These are phyloP conservation scores for Drosophila pandora DNA, from an alignment of 1,140 invertebrate genomes.

Conservation along the genomic window DNA sequence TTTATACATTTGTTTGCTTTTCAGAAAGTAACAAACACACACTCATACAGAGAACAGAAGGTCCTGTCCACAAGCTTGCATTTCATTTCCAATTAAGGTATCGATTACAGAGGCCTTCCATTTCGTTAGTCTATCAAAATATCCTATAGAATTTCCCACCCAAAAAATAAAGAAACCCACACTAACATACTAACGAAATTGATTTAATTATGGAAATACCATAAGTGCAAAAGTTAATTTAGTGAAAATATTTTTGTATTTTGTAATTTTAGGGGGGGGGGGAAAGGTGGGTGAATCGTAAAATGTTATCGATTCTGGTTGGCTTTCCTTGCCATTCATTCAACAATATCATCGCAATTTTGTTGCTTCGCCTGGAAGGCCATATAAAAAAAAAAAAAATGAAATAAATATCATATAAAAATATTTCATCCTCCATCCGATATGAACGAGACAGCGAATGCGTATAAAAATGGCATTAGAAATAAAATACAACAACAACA, in stretches of 20 bases:
- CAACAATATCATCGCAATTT: constrained; percentile 20
- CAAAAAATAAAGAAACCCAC: too few species aligned
- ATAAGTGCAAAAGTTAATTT: constrained; percentile 1
- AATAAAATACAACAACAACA: constrained; percentile 20
- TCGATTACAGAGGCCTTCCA: too few species aligned
- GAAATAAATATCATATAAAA: constrained; percentile 52
- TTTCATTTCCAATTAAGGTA: too few species aligned
- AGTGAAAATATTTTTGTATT: constrained; percentile 4
- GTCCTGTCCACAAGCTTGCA: too few species aligned
- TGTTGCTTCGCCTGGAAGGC: constrained; percentile 50
- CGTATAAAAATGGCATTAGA: constrained; percentile 79
- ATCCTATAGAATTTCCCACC: background rate
- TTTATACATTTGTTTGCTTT: background rate
- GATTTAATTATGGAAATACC: background rate
- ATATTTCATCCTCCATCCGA: constrained; percentile 49
- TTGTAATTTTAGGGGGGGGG: background rate
- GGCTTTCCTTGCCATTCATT: too few species aligned
- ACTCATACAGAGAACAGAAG: too few species aligned
- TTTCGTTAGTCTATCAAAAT: background rate
- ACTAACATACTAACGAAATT: too few species aligned
- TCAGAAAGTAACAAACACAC: too few species aligned
- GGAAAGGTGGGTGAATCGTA: background rate
- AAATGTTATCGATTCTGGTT: constrained; percentile 24
- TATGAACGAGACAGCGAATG: constrained; percentile 36
- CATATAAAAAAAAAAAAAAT: constrained; percentile 1